phyloP scores from a whole-genome alignment of 2,113 vertebrate species.

The Rhea americana region DNA sequence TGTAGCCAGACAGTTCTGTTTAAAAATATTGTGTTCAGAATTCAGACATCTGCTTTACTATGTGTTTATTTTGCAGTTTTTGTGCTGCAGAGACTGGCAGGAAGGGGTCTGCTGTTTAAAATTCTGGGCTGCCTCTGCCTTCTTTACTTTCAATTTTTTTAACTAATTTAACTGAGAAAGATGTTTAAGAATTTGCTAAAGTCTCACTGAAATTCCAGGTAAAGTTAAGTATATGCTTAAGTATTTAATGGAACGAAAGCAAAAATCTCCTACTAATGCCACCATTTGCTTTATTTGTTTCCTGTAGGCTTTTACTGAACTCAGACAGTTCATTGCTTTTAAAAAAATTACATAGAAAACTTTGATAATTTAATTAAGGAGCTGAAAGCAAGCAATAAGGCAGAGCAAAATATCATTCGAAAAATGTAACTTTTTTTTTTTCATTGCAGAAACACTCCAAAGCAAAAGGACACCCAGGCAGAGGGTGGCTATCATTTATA shows the following conservation, averaged over 20 bases:
- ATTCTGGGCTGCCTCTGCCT: conserved; percentile 1
- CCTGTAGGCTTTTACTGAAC: background rate
- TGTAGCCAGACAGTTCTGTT: conserved; percentile 31
- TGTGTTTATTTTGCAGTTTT: conserved; percentile 47
- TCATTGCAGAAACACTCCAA: background rate
- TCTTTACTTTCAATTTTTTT: conserved; percentile 13
- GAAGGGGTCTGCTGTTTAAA: conserved; percentile 8
- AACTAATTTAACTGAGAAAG: conserved; percentile 10
- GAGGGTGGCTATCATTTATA: background rate
- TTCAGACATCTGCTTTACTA: conserved; percentile 43
- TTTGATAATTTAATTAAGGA: background rate
- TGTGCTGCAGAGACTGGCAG: background rate
- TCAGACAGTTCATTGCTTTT: background rate
- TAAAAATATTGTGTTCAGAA: conserved; percentile 57
- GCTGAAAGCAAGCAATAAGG: background rate
- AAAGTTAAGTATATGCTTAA: conserved; percentile 24
- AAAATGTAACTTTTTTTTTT: background rate
- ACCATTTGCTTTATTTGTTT: background rate
- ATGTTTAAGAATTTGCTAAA: background rate
- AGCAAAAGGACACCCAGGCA: background rate
- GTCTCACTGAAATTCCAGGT: background rate
- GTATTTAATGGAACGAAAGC: background rate
- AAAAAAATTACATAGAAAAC: background rate
- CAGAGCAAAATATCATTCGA: background rate
- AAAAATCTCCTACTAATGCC: background rate